phyloP scores from a whole-genome alignment of 2,797 vertebrate genomes.

The Amniataba percoides region DNA sequence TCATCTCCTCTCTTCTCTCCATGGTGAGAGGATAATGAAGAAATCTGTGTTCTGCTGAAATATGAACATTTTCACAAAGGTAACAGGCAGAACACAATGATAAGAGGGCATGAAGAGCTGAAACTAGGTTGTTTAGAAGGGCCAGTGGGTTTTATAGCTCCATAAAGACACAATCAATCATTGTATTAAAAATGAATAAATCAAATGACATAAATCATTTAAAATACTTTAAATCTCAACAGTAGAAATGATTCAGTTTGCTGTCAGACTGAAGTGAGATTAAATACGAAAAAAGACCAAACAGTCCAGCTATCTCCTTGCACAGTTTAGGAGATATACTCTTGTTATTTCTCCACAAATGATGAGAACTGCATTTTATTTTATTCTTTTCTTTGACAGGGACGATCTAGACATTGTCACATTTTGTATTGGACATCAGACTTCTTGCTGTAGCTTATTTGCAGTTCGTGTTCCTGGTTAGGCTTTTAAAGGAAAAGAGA shows the following conservation, averaged over 20 bases:
- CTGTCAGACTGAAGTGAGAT: conserved; percentile 1
- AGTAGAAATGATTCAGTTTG: neutral
- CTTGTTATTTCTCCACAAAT: neutral
- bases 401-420: too few species aligned
- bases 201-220: neutral
- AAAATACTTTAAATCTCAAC: neutral
- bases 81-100: neutral
- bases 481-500: too few species aligned
- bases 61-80: conserved; percentile 13
- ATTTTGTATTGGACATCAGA: too few species aligned
- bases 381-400: too few species aligned
- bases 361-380: too few species aligned
- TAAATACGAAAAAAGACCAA: neutral
- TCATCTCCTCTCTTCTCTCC: conserved; percentile 22
- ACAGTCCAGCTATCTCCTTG: neutral
- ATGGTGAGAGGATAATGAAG: conserved; percentile 15
- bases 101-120: neutral
- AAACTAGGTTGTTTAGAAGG: neutral
- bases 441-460: neutral
- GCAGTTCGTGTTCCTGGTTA: neutral
- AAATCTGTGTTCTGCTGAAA: neutral
- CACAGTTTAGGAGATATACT: neutral
- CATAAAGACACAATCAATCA: rapidly evolving
- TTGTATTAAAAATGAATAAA: too few species aligned
- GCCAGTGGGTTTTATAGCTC: neutral